A percentile compares a stretch with the other conserved stretches of the same genome.
These are phyloP conservation scores for Torymus texanus DNA, from an alignment of 2,888 invertebrate genomes.

Conservation along the genomic window DNA sequence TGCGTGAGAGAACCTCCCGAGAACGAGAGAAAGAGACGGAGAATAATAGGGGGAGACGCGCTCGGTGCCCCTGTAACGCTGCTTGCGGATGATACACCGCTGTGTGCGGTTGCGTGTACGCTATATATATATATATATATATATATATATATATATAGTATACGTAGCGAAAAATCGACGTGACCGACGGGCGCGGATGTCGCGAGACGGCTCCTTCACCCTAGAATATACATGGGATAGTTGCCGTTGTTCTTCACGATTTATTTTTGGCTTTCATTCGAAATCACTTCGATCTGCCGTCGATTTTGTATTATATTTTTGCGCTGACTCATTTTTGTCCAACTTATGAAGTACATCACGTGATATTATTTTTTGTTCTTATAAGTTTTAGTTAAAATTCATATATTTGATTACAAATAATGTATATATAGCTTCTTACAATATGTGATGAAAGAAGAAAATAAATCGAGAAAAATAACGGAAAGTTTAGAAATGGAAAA, in stretches of 20 bases:
- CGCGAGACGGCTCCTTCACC: conserved; percentile 22
- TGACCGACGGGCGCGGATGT: conserved; percentile 32
- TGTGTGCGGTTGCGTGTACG: background rate
- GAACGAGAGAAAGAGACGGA: no score
- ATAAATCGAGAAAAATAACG: conserved; percentile 29
- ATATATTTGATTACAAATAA: background rate
- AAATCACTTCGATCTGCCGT: background rate
- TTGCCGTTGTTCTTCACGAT: background rate
- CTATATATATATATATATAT: no score
- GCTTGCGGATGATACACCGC: conserved; percentile 29
- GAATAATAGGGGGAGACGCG: no score
- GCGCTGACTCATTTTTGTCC: no score
- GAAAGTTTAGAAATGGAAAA: conserved; percentile 8
- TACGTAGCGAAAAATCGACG: conserved; percentile 37
- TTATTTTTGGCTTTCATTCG: conserved; percentile 12
- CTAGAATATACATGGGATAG: conserved; percentile 1
- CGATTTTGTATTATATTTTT: no score
- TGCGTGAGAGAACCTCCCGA: no score
- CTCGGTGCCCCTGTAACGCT: conserved; percentile 29
- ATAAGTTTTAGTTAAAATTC: no score
- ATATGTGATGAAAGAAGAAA: background rate
- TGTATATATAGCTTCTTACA: background rate
- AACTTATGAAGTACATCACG: no score
- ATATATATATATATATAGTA: no score
- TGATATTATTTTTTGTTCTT: no score